Conservation (phyloP, 2,113 vertebrate genomes). For the Callocephalon fimbriatum region DNA sequence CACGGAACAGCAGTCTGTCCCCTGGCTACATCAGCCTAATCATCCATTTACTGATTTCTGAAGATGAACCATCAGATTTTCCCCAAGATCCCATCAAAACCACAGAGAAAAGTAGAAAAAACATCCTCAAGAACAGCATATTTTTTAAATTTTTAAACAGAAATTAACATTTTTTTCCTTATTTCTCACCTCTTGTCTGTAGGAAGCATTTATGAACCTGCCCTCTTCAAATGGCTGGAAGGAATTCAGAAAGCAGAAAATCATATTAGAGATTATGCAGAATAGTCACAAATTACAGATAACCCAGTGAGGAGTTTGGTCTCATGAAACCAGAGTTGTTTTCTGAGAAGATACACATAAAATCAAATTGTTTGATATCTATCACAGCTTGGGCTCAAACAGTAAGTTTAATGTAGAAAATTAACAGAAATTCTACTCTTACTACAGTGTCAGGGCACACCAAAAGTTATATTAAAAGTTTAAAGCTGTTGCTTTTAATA, state of each 20-base stretch:
- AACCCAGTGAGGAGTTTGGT: not conserved
- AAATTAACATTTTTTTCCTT: not conserved
- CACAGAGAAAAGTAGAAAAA: not conserved
- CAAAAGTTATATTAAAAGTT: not conserved
- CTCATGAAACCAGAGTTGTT: not conserved
- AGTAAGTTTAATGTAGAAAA: not conserved
- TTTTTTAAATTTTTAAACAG: not conserved
- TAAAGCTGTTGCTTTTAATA: not conserved
- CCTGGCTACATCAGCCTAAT: not conserved
- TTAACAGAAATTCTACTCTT: not conserved
- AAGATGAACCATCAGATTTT: not conserved
- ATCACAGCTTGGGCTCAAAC: not conserved
- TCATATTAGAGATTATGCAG: not conserved
- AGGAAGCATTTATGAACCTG: not conserved
- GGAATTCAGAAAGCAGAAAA: not conserved
- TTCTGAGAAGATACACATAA: not conserved
- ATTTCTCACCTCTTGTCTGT: not conserved
- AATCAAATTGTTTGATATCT: not conserved
- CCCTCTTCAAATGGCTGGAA: not conserved
- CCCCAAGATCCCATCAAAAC: not conserved
- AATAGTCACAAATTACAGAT: not conserved
- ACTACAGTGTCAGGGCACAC: not conserved
- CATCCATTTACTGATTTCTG: not conserved
- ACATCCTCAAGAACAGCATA: not conserved
- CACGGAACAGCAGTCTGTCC: not conserved